A percentile compares a stretch with the other conserved stretches of the same genome.
Evolutionary conservation across 1,140 invertebrate species (phyloP).

Genomic region (Pantala flavescens): DNA sequence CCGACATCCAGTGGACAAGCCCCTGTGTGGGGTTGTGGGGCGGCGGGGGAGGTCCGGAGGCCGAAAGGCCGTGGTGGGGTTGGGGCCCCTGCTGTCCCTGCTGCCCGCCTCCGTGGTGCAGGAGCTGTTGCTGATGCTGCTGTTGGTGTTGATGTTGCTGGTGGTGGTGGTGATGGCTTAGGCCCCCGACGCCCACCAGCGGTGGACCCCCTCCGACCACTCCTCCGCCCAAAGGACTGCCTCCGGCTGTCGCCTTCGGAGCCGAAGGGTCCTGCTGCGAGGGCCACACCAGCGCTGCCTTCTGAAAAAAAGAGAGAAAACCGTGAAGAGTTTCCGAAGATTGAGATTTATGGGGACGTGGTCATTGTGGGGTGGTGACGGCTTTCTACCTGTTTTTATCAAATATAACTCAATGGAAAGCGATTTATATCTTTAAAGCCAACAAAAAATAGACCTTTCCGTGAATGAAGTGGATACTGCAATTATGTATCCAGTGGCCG

Average conservation of each 20-base stretch:
- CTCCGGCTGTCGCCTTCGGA: background rate
- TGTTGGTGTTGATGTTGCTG: background rate
- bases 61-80: constrained; percentile 62
- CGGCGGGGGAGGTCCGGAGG: constrained; percentile 42
- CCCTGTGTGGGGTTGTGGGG: constrained; percentile 31
- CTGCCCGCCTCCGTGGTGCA: constrained; percentile 11
- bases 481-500: too few species aligned
- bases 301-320: constrained; percentile 30
- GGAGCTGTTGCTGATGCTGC: background rate
- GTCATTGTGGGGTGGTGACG: too few species aligned
- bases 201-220: constrained; percentile 27
- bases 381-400: too few species aligned
- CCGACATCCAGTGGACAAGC: constrained; percentile 72
- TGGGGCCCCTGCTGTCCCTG: constrained; percentile 19
- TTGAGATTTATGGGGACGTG: too few species aligned
- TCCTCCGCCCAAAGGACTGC: constrained; percentile 27
- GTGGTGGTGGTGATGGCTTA: background rate
- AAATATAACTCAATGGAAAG: too few species aligned
- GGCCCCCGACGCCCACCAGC: constrained; percentile 25
- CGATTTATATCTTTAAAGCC: too few species aligned
- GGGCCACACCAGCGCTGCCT: constrained; percentile 34
- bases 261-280: constrained; percentile 28
- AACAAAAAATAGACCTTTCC: too few species aligned
- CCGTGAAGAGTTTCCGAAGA: too few species aligned
- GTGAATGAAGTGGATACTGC: too few species aligned